These are phyloP conservation scores for Aphelenchoides fujianensis DNA, from an alignment of 1,140 invertebrate species.

Conservation along the genomic window DNA sequence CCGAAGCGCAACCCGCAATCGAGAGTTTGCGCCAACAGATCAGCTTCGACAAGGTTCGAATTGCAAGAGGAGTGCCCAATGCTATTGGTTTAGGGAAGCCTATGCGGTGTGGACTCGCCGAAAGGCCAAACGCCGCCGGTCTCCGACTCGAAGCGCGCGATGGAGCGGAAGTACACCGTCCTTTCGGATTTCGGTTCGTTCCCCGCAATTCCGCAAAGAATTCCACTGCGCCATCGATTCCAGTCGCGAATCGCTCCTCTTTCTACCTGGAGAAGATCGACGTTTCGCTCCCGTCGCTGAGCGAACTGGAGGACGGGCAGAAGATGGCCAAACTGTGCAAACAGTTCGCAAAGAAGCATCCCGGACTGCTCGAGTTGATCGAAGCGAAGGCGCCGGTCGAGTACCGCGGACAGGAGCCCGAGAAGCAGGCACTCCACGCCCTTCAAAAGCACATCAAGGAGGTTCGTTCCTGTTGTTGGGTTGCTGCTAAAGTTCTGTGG, in stretches of 20 bases:
- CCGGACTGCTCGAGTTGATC: conserved; percentile 28
- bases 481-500: too few relatives aligned
- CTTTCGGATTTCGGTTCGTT: conserved; percentile 39
- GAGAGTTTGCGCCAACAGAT: conserved; percentile 1
- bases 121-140: conserved; percentile 13
- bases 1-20: conserved; percentile 8
- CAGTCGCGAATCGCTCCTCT: conserved; percentile 34
- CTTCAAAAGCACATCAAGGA: conserved; percentile 30
- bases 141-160: background rate
- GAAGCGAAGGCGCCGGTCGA: background rate
- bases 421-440: conserved; percentile 17
- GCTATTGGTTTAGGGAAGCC: conserved; percentile 28
- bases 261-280: conserved; percentile 45
- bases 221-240: conserved; percentile 13
- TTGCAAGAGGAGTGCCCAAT: background rate
- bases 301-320: conserved; percentile 20
- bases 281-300: conserved; percentile 27
- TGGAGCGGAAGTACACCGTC: conserved; percentile 45
- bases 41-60: conserved; percentile 24
- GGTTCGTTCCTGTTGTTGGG: background rate
- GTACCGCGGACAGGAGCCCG: background rate
- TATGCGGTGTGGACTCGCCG: conserved; percentile 30
- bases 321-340: conserved; percentile 37
- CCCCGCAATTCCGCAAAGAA: too few relatives aligned
- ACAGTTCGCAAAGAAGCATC: conserved; percentile 36